phyloP scores from a whole-genome alignment of 2,888 invertebrate genomes.

The Drosophila nigricruria region DNA sequence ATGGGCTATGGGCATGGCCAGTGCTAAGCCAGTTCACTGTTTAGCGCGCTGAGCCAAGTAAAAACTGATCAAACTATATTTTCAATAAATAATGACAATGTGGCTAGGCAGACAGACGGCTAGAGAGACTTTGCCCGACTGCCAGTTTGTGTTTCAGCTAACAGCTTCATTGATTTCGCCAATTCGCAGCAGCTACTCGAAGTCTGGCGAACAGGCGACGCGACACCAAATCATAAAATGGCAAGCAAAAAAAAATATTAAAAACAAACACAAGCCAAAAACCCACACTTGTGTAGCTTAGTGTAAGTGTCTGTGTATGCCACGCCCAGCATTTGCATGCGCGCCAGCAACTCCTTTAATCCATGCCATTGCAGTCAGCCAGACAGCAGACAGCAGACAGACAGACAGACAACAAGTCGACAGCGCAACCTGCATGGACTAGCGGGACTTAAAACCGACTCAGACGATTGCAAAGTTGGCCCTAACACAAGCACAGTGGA shows the following conservation, averaged over 20 bases:
- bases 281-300: constrained; percentile 10
- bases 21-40: constrained; percentile 49
- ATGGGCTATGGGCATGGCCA: constrained; percentile 17
- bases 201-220: constrained; percentile 39
- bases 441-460: constrained; percentile 42
- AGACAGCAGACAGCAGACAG: constrained; percentile 45
- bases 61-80: constrained; percentile 81
- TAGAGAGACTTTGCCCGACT: constrained; percentile 9
- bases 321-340: constrained; percentile 69
- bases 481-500: constrained; percentile 28
- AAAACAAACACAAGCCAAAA: constrained; percentile 23
- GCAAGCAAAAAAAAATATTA: constrained; percentile 17
- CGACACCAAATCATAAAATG: constrained; percentile 58
- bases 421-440: constrained; percentile 65
- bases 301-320: constrained; percentile 17
- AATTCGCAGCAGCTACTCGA: constrained; percentile 21
- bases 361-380: constrained; percentile 32
- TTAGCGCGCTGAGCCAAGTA: constrained; percentile 46
- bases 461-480: constrained; percentile 26
- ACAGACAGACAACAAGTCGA: constrained; percentile 62
- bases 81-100: constrained; percentile 76
- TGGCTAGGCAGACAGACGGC: not conserved
- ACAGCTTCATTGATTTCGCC: constrained; percentile 75
- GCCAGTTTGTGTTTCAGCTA: constrained; percentile 27
- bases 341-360: constrained; percentile 9